These are phyloP conservation scores for Idaea aversata DNA, from an alignment of 2,888 invertebrate genomes.

Conservation along the genomic window DNA sequence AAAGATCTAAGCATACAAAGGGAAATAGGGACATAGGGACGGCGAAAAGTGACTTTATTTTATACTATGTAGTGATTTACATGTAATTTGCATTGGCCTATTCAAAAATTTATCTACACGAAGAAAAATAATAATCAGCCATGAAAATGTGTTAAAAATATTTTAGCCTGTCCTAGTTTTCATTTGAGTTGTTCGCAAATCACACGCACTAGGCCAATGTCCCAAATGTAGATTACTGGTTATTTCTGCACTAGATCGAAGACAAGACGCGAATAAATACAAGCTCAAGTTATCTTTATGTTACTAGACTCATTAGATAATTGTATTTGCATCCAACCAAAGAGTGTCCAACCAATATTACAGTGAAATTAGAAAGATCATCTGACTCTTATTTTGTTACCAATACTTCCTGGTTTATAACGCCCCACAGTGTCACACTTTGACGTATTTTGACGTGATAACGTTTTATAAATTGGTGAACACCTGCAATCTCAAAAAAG, in stretches of 20 bases:
- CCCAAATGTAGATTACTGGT: conserved; percentile 46
- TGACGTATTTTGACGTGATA: too few relatives aligned
- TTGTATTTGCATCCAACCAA: not conserved
- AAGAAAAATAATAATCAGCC: not conserved
- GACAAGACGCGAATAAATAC: conserved; percentile 11
- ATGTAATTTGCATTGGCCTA: not conserved
- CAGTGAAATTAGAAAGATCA: not conserved
- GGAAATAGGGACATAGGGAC: too few relatives aligned
- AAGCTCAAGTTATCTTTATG: conserved; percentile 16
- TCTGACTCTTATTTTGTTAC: not conserved
- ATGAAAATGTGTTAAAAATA: conserved; percentile 11
- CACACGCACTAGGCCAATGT: conserved; percentile 51
- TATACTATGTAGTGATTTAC: not conserved
- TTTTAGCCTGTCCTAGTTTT: conserved; percentile 40
- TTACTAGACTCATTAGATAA: conserved; percentile 10
- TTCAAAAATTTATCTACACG: not conserved
- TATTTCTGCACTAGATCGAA: conserved; percentile 31
- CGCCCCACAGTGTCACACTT: too few relatives aligned
- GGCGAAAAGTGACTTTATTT: too few relatives aligned
- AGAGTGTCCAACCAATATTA: not conserved
- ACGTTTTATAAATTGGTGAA: too few relatives aligned
- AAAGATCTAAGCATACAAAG: too few relatives aligned
- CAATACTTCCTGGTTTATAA: too few relatives aligned
- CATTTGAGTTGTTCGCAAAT: conserved; percentile 35
- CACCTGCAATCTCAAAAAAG: too few relatives aligned